Evolutionary conservation across 2,888 invertebrate genomes (phyloP).

Genomic region (Ormia ochracea): DNA sequence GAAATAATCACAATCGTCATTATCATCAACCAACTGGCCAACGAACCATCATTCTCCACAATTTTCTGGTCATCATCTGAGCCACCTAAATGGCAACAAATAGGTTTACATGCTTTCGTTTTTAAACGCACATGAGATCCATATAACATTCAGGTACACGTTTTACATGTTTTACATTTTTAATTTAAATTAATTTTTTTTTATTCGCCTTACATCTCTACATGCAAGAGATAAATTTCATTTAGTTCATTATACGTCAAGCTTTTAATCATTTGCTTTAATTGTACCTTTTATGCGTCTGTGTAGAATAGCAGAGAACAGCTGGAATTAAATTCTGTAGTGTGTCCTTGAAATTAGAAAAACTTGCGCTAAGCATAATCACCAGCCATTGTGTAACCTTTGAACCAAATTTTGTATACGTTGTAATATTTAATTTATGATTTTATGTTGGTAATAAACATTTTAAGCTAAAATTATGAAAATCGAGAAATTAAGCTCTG

Average conservation of each 20-base stretch:
- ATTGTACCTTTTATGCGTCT: too few relatives aligned
- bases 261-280: not conserved
- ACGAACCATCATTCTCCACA: slow-evolving; percentile 1
- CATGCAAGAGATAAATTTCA: not conserved
- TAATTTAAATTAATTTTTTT: slow-evolving; percentile 54
- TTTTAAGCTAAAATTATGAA: too few relatives aligned
- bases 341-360: too few relatives aligned
- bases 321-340: too few relatives aligned
- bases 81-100: not conserved
- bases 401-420: too few relatives aligned
- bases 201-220: not conserved
- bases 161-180: slow-evolving; percentile 52
- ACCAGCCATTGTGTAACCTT: too few relatives aligned
- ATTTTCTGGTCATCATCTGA: slow-evolving; percentile 23
- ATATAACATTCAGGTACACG: slow-evolving; percentile 18
- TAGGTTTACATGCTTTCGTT: not conserved
- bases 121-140: not conserved
- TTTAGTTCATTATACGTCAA: not conserved
- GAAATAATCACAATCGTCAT: not conserved
- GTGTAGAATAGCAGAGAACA: not conserved
- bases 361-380: too few relatives aligned
- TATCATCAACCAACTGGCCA: not conserved
- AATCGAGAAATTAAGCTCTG: too few relatives aligned
- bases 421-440: too few relatives aligned
- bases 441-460: too few relatives aligned